Evolutionary conservation across 2,888 invertebrate species (phyloP).

Genomic region (Caenorhabditis becei): DNA sequence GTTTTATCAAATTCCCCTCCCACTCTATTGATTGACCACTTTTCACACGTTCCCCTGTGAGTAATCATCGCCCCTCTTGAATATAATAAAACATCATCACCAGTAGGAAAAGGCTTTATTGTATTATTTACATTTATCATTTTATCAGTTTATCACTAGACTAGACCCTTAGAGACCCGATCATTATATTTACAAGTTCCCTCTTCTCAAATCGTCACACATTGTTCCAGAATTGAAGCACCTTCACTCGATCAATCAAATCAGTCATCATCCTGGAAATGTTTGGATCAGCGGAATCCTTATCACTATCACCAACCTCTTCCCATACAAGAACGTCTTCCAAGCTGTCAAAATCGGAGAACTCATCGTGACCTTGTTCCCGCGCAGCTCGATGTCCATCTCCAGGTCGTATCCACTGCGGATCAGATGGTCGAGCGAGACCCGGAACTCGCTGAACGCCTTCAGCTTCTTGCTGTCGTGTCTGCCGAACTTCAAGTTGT

Average conservation of each 20-base stretch:
- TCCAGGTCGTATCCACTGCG: conserved; percentile 17
- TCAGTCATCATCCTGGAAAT: conserved; percentile 32
- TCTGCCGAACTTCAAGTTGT: conserved; percentile 17
- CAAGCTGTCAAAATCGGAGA: conserved; percentile 16
- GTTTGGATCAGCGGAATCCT: not conserved
- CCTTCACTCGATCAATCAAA: conserved; percentile 1
- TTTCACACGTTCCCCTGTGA: conserved; percentile 25
- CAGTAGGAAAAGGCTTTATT: conserved; percentile 16
- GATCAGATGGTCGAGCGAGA: conserved; percentile 19
- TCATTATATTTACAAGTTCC: not conserved
- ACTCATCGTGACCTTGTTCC: conserved; percentile 2
- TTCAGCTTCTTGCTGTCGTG: conserved; percentile 10
- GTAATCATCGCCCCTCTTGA: conserved; percentile 45
- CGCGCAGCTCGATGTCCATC: conserved; percentile 29
- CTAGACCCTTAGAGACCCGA: conserved; percentile 20
- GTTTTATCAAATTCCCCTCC: conserved; percentile 16
- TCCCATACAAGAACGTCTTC: conserved; percentile 30
- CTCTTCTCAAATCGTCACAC: not conserved
- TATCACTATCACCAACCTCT: conserved; percentile 4
- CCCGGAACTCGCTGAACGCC: conserved; percentile 15
- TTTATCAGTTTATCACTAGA: not conserved
- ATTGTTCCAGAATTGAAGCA: conserved; percentile 21
- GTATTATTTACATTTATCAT: not conserved
- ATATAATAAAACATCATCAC: conserved; percentile 56
- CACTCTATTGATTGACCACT: not conserved